Percentiles rank a stretch among this genome's conserved stretches.
phyloP scores from a whole-genome alignment of 2,797 vertebrate species.

The Salmo trutta region DNA sequence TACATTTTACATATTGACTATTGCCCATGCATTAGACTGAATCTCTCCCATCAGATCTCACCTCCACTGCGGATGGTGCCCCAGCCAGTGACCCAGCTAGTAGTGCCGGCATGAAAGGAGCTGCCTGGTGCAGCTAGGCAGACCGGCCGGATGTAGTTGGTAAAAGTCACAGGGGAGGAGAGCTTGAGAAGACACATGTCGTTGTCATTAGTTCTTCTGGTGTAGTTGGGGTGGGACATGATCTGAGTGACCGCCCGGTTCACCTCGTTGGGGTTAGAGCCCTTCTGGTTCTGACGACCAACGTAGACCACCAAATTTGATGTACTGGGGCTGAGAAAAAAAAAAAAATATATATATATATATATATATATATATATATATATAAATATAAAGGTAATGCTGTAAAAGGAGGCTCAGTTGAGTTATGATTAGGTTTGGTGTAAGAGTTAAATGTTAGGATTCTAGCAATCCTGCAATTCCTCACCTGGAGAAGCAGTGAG shows the following conservation, averaged over 20 bases:
- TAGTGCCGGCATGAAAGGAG: conserved; percentile 26
- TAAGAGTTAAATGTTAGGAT: neutral
- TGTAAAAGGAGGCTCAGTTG: too few relatives aligned
- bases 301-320: conserved; percentile 23
- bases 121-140: conserved; percentile 54
- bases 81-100: conserved; percentile 66
- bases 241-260: accelerated
- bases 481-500: conserved; percentile 64
- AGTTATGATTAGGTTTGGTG: too few relatives aligned
- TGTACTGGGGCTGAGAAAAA: neutral
- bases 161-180: conserved; percentile 43
- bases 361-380: neutral
- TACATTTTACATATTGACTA: too few relatives aligned
- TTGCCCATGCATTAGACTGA: too few relatives aligned
- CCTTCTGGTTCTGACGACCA: conserved; percentile 21
- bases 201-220: accelerated
- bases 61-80: conserved; percentile 9
- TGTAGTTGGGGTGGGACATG: conserved; percentile 30
- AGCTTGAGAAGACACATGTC: conserved; percentile 61
- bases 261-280: accelerated
- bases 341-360: too few relatives aligned
- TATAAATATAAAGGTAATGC: neutral
- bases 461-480: neutral
- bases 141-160: conserved; percentile 37
- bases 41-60: neutral